Base-by-base conservation (phyloP, 2,797 vertebrate species). In the Eulemur albifrons region DNA sequence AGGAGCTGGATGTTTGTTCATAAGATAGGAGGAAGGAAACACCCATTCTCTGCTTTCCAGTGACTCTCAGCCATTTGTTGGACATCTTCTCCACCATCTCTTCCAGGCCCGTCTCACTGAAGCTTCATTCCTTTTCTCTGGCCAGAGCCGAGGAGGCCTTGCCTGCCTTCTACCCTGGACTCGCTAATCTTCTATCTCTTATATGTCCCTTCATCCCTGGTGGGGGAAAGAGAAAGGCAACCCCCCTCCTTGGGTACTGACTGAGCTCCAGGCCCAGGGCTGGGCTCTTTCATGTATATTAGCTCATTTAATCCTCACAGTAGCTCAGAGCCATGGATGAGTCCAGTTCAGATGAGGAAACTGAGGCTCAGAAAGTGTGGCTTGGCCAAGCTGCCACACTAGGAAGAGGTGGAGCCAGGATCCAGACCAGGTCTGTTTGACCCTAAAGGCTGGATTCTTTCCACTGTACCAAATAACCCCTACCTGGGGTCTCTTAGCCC, bases 271-370 rank as follows among this genome's bases (percentile, higher is more conserved):
- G 30, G 50, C 32, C 21, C 32, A 0, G 32, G 40, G 21, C 70
- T 30, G 70, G 50, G 59, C 61, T 88, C 67, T 80, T 84, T 35
- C 13, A 10, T 1, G 1, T 43, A 4, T 0, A 5, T 73, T 61
- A 84, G 72, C 50, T 88, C n/a, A 40, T 40, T 89, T 65, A 70
- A 27, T n/a, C 38, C 45, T 52, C 1, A 5, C 38, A 50, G 45
- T 40, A 48, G 15, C 52, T 45, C 25, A 57, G 73, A 69, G 30
- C 9, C 18, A 25, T 0, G 1, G 48, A 32, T 18, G 21, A 38
- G 5, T 40, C 50, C 75, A 61, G 45, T 85, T 89, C 38, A 69
- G 48, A 57, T n/a, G 40, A 32, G n/a, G 54, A 96, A 85, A 88
- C 15, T 1, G 43, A 79, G 48, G 48, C n/a, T 45, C 23, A 43